phyloP scores from a whole-genome alignment of 2,797 vertebrate species.

The Gymnoscopelus braueri region DNA sequence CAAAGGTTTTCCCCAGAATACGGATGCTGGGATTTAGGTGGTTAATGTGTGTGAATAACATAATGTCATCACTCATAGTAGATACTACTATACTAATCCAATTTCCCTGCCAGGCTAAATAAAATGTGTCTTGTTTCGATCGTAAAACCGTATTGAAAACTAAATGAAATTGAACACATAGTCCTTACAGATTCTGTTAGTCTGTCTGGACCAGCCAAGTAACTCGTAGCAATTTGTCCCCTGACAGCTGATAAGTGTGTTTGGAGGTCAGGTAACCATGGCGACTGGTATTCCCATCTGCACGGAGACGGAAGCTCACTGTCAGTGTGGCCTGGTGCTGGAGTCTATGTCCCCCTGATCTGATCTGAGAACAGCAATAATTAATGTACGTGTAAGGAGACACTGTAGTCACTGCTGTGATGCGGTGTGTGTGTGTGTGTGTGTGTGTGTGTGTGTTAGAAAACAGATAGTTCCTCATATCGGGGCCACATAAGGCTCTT shows the following conservation, averaged over 20 bases:
- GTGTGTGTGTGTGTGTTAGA: background rate
- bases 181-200: slow-evolving; percentile 2
- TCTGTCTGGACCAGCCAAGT: slow-evolving; percentile 17
- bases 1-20: too few species aligned
- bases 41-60: slow-evolving; percentile 19
- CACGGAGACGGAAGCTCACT: slow-evolving; percentile 53
- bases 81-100: too few species aligned
- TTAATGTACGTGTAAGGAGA: slow-evolving; percentile 74
- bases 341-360: slow-evolving; percentile 64
- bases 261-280: slow-evolving; percentile 66
- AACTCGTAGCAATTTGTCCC: slow-evolving; percentile 11
- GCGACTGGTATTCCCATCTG: slow-evolving; percentile 49
- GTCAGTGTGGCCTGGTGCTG: slow-evolving; percentile 35
- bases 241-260: slow-evolving; percentile 34
- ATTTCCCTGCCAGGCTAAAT: too few species aligned
- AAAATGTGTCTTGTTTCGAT: too few species aligned
- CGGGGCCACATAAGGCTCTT: slow-evolving; percentile 11
- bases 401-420: slow-evolving; percentile 57
- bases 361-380: slow-evolving; percentile 68
- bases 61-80: slow-evolving; percentile 17
- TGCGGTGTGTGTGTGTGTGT: slow-evolving; percentile 18
- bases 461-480: background rate
- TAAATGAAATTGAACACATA: background rate
- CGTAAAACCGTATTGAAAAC: too few species aligned
- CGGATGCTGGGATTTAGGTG: too few species aligned